A percentile compares a stretch with the other conserved stretches of the same genome.
These are phyloP conservation scores for Adela reaumurella DNA, from an alignment of 2,888 invertebrate species.

Conservation along the genomic window DNA sequence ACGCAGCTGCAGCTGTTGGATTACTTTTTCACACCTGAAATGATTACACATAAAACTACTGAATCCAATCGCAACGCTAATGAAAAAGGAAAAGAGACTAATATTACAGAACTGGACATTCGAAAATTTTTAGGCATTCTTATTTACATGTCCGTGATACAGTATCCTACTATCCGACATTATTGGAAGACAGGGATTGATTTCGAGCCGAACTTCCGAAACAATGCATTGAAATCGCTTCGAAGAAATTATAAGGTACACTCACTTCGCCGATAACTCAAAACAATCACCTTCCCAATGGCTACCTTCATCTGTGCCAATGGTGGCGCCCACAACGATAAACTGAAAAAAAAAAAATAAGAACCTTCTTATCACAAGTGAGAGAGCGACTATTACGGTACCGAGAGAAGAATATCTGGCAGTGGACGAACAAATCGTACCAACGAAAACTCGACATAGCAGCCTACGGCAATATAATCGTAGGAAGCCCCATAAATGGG, in stretches of 20 bases:
- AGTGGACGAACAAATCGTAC: slow-evolving; percentile 17
- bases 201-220: slow-evolving; percentile 6
- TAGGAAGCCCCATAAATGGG: slow-evolving; percentile 23
- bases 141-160: slow-evolving; percentile 9
- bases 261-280: slow-evolving; percentile 8
- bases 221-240: slow-evolving; percentile 10
- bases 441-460: not conserved
- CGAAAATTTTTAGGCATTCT: slow-evolving; percentile 8
- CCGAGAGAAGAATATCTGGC: slow-evolving; percentile 14
- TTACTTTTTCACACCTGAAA: too few relatives aligned
- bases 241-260: slow-evolving; percentile 10
- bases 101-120: slow-evolving; percentile 1
- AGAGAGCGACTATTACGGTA: slow-evolving; percentile 5
- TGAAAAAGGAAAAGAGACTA: too few relatives aligned
- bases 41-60: too few relatives aligned
- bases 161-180: slow-evolving; percentile 7
- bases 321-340: too few relatives aligned
- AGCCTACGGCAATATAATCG: slow-evolving; percentile 14
- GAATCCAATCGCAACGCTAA: too few relatives aligned
- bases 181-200: slow-evolving; percentile 5
- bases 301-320: too few relatives aligned
- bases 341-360: slow-evolving; percentile 13
- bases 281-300: too few relatives aligned
- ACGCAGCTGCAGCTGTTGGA: too few relatives aligned
- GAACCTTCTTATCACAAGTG: slow-evolving; percentile 8